Conservation (phyloP, 1,140 invertebrate species). For the Pogonomyrmex barbatus region DNA sequence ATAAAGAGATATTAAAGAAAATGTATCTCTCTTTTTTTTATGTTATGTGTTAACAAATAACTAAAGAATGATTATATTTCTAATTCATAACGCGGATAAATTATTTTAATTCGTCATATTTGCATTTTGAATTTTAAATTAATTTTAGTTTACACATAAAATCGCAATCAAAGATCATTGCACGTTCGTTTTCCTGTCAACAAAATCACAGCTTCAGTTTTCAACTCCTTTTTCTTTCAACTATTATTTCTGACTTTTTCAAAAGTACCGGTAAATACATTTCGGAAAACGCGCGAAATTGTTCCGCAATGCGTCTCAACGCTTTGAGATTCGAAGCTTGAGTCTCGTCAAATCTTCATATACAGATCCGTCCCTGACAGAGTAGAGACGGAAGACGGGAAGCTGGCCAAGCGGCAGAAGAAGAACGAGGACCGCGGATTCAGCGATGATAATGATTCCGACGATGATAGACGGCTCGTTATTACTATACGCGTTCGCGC, state of each 20-base stretch:
- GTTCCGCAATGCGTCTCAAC: conserved; percentile 26
- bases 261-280: not conserved
- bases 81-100: not conserved
- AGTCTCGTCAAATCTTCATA: conserved; percentile 36
- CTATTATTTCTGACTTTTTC: not conserved
- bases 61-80: not conserved
- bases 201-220: not conserved
- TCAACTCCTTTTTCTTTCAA: not conserved
- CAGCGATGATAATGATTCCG: conserved; percentile 80
- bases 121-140: not conserved
- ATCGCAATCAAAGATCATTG: not conserved
- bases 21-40: conserved; percentile 1
- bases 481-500: conserved; percentile 56
- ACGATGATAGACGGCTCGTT: conserved; percentile 77
- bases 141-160: not conserved
- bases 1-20: not conserved
- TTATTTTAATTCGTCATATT: not conserved
- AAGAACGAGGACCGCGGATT: conserved; percentile 64
- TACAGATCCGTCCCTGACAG: conserved; percentile 33
- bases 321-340: conserved; percentile 8
- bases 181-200: not conserved
- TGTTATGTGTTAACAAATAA: not conserved
- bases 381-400: conserved; percentile 46
- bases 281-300: not conserved
- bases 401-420: conserved; percentile 31